Conservation (phyloP, 37 sponge, comb jelly and placozoan genomes). For the Chondrosia reniformis region DNA sequence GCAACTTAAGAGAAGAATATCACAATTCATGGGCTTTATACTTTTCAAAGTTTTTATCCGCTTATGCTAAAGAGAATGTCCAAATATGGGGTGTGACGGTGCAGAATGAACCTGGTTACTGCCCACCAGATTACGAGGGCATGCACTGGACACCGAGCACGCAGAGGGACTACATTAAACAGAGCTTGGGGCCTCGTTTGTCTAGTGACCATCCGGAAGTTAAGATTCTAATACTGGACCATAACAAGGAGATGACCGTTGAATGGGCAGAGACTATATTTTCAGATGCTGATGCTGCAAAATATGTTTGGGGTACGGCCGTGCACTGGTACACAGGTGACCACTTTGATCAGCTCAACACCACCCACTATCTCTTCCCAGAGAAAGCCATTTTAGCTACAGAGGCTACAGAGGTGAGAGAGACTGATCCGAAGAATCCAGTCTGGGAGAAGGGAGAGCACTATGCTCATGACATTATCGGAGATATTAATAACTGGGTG, state of each 20-base stretch:
- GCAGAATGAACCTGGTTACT: slow-evolving; percentile 71
- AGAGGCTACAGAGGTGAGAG: slow-evolving; percentile 65
- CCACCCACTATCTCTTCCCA: slow-evolving; percentile 57
- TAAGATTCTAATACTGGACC: slow-evolving; percentile 56
- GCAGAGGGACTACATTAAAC: slow-evolving; percentile 56
- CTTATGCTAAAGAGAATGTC: slow-evolving; percentile 36
- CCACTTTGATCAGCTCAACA: slow-evolving; percentile 57
- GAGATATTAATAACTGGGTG: slow-evolving; percentile 84
- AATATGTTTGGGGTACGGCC: slow-evolving; percentile 76
- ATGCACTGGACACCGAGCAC: slow-evolving; percentile 69
- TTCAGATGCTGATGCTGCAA: slow-evolving; percentile 54
- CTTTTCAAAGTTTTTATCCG: slow-evolving; percentile 58
- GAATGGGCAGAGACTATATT: slow-evolving; percentile 74
- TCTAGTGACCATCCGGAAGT: slow-evolving; percentile 54
- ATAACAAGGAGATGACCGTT: slow-evolving; percentile 73
- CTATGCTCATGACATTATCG: slow-evolving; percentile 79
- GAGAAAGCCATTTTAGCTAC: slow-evolving; percentile 70
- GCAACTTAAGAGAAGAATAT: slow-evolving; percentile 53
- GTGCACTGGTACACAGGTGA: slow-evolving; percentile 82
- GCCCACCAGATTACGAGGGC: slow-evolving; percentile 47
- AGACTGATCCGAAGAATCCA: slow-evolving; percentile 52
- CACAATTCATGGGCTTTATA: slow-evolving; percentile 60
- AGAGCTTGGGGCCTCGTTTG: slow-evolving; percentile 52
- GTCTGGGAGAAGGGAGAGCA: slow-evolving; percentile 70
- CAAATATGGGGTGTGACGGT: slow-evolving; percentile 75